Evolutionary conservation across 2,888 invertebrate species (phyloP).

Genomic region (Lepidochrysops patricia): DNA sequence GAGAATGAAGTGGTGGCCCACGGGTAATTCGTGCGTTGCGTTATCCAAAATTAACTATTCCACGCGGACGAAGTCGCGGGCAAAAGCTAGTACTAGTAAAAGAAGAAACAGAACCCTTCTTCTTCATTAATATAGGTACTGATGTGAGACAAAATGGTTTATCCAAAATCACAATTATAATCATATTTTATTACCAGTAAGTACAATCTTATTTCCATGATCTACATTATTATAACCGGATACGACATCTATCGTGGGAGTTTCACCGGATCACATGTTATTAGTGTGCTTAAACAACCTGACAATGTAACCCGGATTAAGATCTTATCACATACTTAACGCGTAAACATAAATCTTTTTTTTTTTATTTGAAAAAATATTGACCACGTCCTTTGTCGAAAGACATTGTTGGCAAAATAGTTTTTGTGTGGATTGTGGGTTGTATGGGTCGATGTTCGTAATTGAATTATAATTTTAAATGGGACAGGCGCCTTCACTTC

Average conservation of each 20-base stretch:
- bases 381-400: conserved; percentile 37
- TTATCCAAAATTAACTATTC: too few species aligned
- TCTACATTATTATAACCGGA: too few species aligned
- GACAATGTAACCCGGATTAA: conserved; percentile 66
- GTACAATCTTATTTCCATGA: too few species aligned
- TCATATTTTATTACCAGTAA: too few species aligned
- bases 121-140: too few species aligned
- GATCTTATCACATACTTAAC: conserved; percentile 68
- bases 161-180: too few species aligned
- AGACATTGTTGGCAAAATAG: conserved; percentile 72
- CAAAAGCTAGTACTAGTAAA: too few species aligned
- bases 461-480: conserved; percentile 59
- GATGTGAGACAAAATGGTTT: too few species aligned
- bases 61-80: too few species aligned
- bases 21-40: too few species aligned
- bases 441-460: conserved; percentile 37
- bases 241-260: conserved; percentile 51
- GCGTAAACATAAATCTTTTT: conserved; percentile 51
- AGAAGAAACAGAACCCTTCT: too few species aligned
- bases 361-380: conserved; percentile 44
- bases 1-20: too few species aligned
- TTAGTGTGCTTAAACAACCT: conserved; percentile 57
- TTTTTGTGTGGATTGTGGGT: conserved; percentile 46
- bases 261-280: conserved; percentile 28
- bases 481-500: conserved; percentile 18